Evolutionary conservation across 2,888 invertebrate species (phyloP).

Genomic region (Cryptosula pallasiana): DNA sequence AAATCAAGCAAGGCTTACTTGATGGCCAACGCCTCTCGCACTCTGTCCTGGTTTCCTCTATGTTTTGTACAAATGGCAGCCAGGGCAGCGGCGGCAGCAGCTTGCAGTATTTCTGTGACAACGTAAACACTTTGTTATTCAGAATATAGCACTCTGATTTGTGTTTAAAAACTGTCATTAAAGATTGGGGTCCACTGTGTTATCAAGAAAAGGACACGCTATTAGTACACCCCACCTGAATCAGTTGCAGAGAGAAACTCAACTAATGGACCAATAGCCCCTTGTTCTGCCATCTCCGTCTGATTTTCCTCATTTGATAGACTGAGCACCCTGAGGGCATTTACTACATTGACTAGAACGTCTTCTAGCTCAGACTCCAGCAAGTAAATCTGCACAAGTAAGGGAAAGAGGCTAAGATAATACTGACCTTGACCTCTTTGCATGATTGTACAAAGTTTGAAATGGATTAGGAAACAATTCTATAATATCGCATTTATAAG

Average conservation of each 20-base stretch:
- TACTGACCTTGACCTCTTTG: no score
- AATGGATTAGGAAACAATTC: no score
- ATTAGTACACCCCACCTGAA: no score
- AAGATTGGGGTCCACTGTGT: no score
- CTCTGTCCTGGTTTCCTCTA: constrained; percentile 42
- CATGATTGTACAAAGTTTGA: no score
- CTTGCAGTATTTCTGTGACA: constrained; percentile 42
- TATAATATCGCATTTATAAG: no score
- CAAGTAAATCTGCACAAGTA: background rate
- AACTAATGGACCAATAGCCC: constrained; percentile 46
- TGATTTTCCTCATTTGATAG: constrained; percentile 42
- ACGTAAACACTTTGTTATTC: background rate
- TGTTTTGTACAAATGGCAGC: constrained; percentile 43
- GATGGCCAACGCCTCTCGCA: constrained; percentile 44
- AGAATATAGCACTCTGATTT: no score
- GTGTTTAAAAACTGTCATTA: no score
- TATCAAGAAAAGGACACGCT: no score
- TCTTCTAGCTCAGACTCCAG: constrained; percentile 38
- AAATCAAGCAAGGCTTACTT: constrained; percentile 33
- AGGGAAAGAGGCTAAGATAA: background rate
- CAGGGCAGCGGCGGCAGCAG: constrained; percentile 49
- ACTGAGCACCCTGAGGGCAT: constrained; percentile 51
- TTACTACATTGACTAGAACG: constrained; percentile 51
- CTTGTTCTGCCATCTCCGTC: constrained; percentile 40
- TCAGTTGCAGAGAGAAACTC: constrained; percentile 47